These are phyloP conservation scores for Gulo gulo DNA, from an alignment of 2,113 vertebrate species.

Conservation along the genomic window DNA sequence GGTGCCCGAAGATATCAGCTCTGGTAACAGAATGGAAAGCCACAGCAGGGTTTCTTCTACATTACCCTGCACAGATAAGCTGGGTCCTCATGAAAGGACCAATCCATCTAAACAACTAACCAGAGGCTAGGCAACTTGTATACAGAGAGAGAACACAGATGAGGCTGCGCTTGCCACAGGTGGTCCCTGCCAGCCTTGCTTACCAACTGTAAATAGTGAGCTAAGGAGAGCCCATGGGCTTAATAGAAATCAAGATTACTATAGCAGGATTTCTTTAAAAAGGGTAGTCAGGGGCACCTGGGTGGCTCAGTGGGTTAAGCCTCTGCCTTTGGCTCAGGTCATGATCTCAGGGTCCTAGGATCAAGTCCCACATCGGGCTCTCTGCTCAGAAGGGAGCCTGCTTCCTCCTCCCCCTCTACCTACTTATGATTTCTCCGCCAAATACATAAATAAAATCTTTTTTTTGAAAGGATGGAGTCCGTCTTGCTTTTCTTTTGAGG, in stretches of 20 bases:
- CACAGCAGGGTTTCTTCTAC: neutral
- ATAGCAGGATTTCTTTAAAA: neutral
- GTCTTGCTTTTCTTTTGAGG: neutral
- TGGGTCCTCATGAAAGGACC: neutral
- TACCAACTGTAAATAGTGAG: neutral
- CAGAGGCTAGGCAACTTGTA: neutral
- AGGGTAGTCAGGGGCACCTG: neutral
- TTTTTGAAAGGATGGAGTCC: too few species aligned
- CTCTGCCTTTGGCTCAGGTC: too few species aligned
- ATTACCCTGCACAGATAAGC: neutral
- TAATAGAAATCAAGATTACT: neutral
- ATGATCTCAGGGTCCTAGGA: too few species aligned
- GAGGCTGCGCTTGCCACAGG: neutral
- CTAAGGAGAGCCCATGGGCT: neutral
- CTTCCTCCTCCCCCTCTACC: too few species aligned
- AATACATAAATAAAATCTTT: too few species aligned
- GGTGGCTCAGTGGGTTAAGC: too few species aligned
- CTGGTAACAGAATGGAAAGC: neutral
- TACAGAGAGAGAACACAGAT: neutral
- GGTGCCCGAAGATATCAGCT: accelerated
- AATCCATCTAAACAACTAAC: neutral
- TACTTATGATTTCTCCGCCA: too few species aligned
- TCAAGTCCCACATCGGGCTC: too few species aligned
- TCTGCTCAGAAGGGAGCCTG: too few species aligned
- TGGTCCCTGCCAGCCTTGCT: neutral